A percentile compares a stretch with the other conserved stretches of the same genome.
These are phyloP conservation scores for Merluccius polli DNA, from an alignment of 2,797 vertebrate genomes.

Conservation along the genomic window DNA sequence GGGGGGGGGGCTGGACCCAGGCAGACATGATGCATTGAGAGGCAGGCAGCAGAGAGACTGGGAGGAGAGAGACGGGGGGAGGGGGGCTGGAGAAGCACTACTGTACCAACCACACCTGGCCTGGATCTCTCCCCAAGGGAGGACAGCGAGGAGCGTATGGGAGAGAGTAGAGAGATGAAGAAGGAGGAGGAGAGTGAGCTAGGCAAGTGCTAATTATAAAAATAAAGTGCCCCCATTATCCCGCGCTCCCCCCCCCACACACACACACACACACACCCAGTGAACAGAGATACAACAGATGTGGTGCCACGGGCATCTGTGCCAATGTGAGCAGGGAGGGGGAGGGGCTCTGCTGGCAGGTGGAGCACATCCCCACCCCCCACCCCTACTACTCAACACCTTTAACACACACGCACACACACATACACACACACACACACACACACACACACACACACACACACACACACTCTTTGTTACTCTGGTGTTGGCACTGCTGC, in stretches of 20 bases:
- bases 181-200: constrained; percentile 36
- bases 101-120: constrained; percentile 47
- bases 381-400: background rate
- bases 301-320: constrained; percentile 64
- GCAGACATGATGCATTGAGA: constrained; percentile 46
- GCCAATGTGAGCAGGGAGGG: constrained; percentile 56
- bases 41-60: constrained; percentile 11
- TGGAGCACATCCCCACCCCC: constrained; percentile 1
- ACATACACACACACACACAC: too few relatives aligned
- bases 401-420: background rate
- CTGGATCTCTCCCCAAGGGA: constrained; percentile 35
- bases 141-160: constrained; percentile 38
- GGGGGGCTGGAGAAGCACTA: constrained; percentile 30
- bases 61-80: background rate
- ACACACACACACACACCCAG: too few relatives aligned
- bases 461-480: background rate
- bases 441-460: too few relatives aligned
- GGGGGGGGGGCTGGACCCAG: constrained; percentile 33
- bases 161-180: constrained; percentile 40
- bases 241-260: constrained; percentile 34
- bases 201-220: constrained; percentile 68
- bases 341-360: constrained; percentile 46
- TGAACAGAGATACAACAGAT: constrained; percentile 68
- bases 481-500: constrained; percentile 39
- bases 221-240: constrained; percentile 66